Percentiles rank a stretch among this genome's conserved stretches.
phyloP scores from a whole-genome alignment of 2,113 vertebrate species.

The Carlito syrichta region DNA sequence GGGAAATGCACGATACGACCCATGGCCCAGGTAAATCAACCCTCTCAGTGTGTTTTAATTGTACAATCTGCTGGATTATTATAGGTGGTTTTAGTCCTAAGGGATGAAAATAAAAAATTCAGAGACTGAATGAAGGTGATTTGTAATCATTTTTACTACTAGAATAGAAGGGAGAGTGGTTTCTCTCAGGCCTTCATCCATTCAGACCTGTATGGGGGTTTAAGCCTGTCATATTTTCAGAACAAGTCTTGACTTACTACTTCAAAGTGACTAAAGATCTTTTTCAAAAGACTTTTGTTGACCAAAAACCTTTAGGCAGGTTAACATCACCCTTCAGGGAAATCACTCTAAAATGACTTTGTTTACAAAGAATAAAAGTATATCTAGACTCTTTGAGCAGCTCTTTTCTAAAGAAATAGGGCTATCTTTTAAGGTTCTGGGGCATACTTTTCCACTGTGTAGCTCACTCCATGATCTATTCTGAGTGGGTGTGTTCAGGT shows the following conservation, averaged over 20 bases:
- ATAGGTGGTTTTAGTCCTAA: background rate
- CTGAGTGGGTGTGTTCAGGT: fast-evolving
- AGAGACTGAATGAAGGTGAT: constrained; percentile 27
- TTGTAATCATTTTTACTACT: constrained; percentile 39
- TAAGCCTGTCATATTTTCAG: constrained; percentile 70
- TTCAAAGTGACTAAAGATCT: constrained; percentile 80
- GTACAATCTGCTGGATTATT: background rate
- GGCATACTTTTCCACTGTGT: background rate
- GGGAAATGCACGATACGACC: background rate
- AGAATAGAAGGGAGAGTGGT: constrained; percentile 65
- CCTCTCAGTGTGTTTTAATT: background rate
- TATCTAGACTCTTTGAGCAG: background rate
- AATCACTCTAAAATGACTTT: constrained; percentile 78
- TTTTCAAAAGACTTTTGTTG: constrained; percentile 74
- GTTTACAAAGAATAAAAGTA: constrained; percentile 72
- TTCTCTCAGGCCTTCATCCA: constrained; percentile 14
- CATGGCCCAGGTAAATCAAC: background rate
- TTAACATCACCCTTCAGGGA: constrained; percentile 69
- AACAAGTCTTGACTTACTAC: constrained; percentile 74
- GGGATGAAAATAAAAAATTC: constrained; percentile 43
- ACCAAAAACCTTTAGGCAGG: constrained; percentile 77
- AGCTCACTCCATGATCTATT: background rate
- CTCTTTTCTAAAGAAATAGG: background rate
- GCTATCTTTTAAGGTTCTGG: background rate
- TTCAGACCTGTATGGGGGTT: constrained; percentile 64